Evolutionary conservation across 2,888 invertebrate species (phyloP).

Genomic region (Bombylius major): DNA sequence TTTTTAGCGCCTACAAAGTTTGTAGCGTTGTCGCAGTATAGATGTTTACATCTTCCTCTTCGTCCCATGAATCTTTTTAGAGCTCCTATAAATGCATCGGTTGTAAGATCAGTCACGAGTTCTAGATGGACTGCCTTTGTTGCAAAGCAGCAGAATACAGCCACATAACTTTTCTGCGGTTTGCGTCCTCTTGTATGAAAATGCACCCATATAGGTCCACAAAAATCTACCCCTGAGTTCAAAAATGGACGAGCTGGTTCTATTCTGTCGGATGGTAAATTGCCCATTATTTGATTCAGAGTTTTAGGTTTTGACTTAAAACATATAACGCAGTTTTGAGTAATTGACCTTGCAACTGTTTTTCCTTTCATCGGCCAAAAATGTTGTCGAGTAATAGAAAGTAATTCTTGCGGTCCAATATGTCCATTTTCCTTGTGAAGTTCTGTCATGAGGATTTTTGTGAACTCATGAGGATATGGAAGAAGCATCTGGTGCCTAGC

Average conservation of each 20-base stretch:
- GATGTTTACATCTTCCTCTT: conserved; percentile 2
- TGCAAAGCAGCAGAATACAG: conserved; percentile 11
- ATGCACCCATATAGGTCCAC: conserved; percentile 6
- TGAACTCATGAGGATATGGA: conserved; percentile 12
- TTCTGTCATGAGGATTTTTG: conserved; percentile 7
- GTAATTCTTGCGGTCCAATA: not conserved
- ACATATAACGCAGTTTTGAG: conserved; percentile 14
- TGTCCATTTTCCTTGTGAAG: not conserved
- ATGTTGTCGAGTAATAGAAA: conserved; percentile 10
- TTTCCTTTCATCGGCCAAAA: conserved; percentile 18
- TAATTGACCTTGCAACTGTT: conserved; percentile 7
- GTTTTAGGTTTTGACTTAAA: conserved; percentile 7
- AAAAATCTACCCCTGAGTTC: conserved; percentile 8
- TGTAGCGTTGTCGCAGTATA: conserved; percentile 4
- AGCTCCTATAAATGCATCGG: conserved; percentile 12
- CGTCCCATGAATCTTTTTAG: conserved; percentile 10
- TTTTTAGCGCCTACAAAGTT: conserved; percentile 8
- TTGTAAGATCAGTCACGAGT: conserved; percentile 2
- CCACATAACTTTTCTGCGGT: conserved; percentile 10
- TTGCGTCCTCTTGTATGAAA: conserved; percentile 3
- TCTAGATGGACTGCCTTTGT: conserved; percentile 13
- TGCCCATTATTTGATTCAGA: conserved; percentile 18
- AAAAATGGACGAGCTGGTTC: conserved; percentile 6
- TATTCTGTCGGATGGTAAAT: conserved; percentile 15
- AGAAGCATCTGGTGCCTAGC: conserved; percentile 17